phyloP scores from a whole-genome alignment of 2,797 vertebrate genomes.

The Ciconia nigra region DNA sequence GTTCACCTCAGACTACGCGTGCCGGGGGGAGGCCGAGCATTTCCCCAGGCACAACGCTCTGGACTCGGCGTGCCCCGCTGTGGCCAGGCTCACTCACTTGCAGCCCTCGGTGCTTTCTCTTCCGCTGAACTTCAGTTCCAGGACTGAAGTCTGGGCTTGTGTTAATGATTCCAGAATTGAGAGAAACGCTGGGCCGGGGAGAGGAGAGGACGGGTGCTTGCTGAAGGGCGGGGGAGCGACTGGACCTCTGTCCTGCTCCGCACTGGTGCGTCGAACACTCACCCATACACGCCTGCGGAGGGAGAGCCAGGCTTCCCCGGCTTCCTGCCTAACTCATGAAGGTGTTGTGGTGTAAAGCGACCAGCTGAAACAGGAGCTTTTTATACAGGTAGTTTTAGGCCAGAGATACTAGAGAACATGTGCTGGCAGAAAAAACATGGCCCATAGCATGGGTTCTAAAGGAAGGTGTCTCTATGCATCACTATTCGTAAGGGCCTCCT shows the following conservation, averaged over 20 bases:
- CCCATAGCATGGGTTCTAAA: fast-evolving
- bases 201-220: fast-evolving
- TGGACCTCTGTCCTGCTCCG: neutral
- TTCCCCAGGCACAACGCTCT: neutral
- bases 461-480: neutral
- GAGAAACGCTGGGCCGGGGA: fast-evolving
- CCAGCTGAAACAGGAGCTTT: neutral
- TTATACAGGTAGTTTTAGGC: neutral
- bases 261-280: fast-evolving
- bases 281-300: fast-evolving
- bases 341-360: no score
- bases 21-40: fast-evolving
- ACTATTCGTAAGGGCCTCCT: fast-evolving
- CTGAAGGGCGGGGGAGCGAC: fast-evolving
- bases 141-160: neutral
- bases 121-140: no score
- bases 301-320: fast-evolving
- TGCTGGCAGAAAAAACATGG: neutral
- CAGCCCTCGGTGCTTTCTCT: no score
- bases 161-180: neutral
- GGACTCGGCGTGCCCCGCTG: neutral
- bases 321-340: fast-evolving
- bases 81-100: fast-evolving
- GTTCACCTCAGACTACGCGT: fast-evolving
- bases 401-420: fast-evolving